These are phyloP conservation scores for Mixornis gularis DNA, from an alignment of 2,113 vertebrate genomes.

Conservation along the genomic window DNA sequence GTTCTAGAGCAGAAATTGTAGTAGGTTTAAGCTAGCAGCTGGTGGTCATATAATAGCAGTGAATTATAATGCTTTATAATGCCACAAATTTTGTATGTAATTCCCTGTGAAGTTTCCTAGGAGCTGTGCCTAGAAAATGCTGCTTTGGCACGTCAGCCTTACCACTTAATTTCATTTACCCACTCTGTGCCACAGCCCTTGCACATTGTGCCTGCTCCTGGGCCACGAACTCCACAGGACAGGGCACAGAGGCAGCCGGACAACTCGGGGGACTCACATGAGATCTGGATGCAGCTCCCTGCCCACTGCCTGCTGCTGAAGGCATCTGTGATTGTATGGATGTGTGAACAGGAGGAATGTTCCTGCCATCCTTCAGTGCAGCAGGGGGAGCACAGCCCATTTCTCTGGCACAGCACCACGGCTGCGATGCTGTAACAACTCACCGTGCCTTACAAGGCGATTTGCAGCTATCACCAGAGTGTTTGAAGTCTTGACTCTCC, in stretches of 20 bases:
- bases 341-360: not conserved
- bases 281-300: not conserved
- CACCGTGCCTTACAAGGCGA: rapidly evolving
- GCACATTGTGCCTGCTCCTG: rapidly evolving
- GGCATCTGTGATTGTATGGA: rapidly evolving
- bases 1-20: not conserved
- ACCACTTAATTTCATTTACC: not conserved
- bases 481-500: not conserved
- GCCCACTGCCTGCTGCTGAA: not conserved
- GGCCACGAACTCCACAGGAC: rapidly evolving
- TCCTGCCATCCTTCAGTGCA: not conserved
- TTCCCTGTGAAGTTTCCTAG: not conserved
- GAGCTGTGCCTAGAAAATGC: not conserved
- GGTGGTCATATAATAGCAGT: not conserved
- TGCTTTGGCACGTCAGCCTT: not conserved
- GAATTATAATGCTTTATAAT: slow-evolving; percentile 4
- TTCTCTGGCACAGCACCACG: not conserved
- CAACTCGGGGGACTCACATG: not conserved
- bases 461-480: rapidly evolving
- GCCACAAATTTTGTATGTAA: not conserved
- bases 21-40: not conserved
- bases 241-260: not conserved
- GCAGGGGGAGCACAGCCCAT: not conserved
- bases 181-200: not conserved
- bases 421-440: not conserved